Evolutionary conservation across 2,113 vertebrate genomes (phyloP).

Genomic region (Cepphus grylle): DNA sequence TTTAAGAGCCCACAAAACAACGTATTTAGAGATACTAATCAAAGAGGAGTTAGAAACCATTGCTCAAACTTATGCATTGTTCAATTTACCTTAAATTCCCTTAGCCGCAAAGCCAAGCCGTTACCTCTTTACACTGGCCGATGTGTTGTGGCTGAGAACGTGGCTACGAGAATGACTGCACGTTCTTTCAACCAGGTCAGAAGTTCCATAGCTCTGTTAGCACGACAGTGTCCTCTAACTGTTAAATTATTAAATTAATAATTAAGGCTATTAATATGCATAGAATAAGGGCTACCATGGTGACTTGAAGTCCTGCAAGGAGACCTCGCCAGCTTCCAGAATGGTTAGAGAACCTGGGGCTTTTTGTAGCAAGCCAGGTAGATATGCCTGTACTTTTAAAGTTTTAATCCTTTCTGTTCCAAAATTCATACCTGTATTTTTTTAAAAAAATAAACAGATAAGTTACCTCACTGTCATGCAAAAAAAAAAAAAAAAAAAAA

Average conservation of each 20-base stretch:
- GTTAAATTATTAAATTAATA: not conserved
- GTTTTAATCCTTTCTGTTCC: not conserved
- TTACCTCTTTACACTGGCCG: not conserved
- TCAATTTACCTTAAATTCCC: not conserved
- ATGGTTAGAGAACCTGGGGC: not conserved
- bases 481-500: not conserved
- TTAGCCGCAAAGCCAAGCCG: not conserved
- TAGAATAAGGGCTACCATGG: slow-evolving; percentile 3
- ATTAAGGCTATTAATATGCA: slow-evolving; percentile 37
- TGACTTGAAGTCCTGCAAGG: not conserved
- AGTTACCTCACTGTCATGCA: not conserved
- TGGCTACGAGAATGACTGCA: not conserved
- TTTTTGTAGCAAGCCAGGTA: not conserved
- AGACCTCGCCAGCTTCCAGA: not conserved
- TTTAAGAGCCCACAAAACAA: not conserved
- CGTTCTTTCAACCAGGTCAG: not conserved
- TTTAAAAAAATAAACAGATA: not conserved
- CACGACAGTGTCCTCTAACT: not conserved
- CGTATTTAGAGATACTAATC: not conserved
- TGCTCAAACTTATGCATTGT: not conserved
- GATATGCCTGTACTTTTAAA: not conserved
- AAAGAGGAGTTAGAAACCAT: not conserved
- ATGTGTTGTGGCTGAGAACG: not conserved
- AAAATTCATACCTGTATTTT: not conserved
- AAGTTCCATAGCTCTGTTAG: not conserved